These are phyloP conservation scores for Wasmannia auropunctata DNA, from an alignment of 1,140 invertebrate species.

Conservation along the genomic window DNA sequence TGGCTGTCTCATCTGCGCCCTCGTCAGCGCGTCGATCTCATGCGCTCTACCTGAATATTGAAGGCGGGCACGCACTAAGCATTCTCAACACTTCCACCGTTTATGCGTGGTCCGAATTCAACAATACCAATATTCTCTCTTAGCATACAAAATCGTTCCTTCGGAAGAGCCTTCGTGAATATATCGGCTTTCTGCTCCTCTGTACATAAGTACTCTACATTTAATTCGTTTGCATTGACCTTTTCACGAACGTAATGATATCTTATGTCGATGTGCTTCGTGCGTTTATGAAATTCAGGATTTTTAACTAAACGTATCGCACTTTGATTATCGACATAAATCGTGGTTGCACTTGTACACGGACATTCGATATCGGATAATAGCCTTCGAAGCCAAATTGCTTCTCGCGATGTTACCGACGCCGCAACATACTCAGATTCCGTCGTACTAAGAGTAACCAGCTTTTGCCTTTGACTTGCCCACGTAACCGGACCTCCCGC, in stretches of 20 bases:
- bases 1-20: too few relatives aligned
- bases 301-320: background rate
- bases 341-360: background rate
- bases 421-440: conserved; percentile 84
- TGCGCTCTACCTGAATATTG: too few relatives aligned
- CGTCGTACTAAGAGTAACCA: conserved; percentile 52
- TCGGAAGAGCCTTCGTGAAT: background rate
- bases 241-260: background rate
- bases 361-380: conserved; percentile 36
- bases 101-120: background rate
- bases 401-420: conserved; percentile 77
- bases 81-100: background rate
- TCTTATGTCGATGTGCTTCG: background rate
- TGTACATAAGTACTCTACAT: background rate
- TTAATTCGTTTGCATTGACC: background rate
- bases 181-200: background rate
- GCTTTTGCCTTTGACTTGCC: background rate
- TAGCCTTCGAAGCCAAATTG: conserved; percentile 75
- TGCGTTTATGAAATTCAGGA: background rate
- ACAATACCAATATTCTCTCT: background rate
- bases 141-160: background rate
- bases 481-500: background rate
- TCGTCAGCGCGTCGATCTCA: too few relatives aligned
- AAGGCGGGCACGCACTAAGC: background rate
- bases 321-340: conserved; percentile 1